phyloP scores from a whole-genome alignment of 2,797 vertebrate species.

The Perdix hodgsoniae region DNA sequence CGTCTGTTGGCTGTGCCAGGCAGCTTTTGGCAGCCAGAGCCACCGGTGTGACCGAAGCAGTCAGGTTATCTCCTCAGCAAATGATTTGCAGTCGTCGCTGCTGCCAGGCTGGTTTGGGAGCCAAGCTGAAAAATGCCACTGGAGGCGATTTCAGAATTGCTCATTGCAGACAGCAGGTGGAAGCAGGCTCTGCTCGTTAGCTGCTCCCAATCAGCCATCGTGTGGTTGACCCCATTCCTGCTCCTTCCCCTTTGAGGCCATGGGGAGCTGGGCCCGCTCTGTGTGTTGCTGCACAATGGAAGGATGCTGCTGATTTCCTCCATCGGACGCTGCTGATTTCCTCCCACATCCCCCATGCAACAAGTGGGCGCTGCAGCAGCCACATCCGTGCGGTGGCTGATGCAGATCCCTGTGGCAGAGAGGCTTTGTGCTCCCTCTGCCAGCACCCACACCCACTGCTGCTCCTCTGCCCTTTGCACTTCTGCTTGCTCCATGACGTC shows the following conservation, averaged over 20 bases:
- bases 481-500: fast-evolving
- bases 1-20: not conserved
- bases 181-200: not conserved
- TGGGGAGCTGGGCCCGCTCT: not conserved
- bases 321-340: not conserved
- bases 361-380: not conserved
- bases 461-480: fast-evolving
- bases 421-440: not conserved
- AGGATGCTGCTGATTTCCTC: not conserved
- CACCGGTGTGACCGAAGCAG: not conserved
- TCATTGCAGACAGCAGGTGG: not conserved
- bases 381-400: fast-evolving
- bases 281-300: not conserved
- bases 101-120: not conserved
- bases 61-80: not conserved
- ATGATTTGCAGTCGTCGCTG: not conserved
- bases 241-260: not conserved
- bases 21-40: not conserved
- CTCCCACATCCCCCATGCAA: not conserved
- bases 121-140: constrained; percentile 52
- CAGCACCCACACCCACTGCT: not conserved
- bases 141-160: constrained; percentile 41
- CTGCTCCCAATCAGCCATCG: not conserved
- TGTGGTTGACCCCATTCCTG: fast-evolving
- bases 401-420: not conserved